A percentile compares a stretch with the other conserved stretches of the same genome.
Evolutionary conservation across 1,140 invertebrate species (phyloP).

Genomic region (Drosophila azteca): DNA sequence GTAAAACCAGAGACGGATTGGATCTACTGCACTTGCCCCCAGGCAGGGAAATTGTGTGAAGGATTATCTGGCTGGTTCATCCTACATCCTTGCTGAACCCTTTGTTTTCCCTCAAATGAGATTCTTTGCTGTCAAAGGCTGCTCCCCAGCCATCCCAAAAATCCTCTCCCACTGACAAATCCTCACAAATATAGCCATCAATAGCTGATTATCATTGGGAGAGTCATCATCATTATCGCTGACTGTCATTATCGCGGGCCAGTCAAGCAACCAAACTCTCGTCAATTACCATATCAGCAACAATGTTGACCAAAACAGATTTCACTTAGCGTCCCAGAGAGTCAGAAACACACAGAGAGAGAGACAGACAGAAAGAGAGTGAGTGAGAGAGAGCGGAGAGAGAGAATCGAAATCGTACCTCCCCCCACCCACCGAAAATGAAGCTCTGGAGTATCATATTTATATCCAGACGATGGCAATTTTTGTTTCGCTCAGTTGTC

Average conservation of each 20-base stretch:
- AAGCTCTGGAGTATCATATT: constrained; percentile 43
- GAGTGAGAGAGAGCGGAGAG: constrained; percentile 29
- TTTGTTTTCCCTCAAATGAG: too few relatives aligned
- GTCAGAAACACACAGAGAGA: constrained; percentile 5
- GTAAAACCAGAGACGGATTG: constrained; percentile 30
- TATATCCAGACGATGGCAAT: constrained; percentile 41
- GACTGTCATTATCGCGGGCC: constrained; percentile 23
- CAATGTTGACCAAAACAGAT: constrained; percentile 60
- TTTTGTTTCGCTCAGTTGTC: constrained; percentile 65
- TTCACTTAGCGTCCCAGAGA: constrained; percentile 41
- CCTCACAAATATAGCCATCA: constrained; percentile 24
- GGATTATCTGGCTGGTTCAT: too few relatives aligned
- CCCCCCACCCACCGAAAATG: constrained; percentile 3
- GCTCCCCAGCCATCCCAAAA: too few relatives aligned
- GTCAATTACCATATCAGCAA: constrained; percentile 68
- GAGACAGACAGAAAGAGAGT: constrained; percentile 18
- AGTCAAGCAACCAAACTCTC: constrained; percentile 14
- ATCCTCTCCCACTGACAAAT: constrained; percentile 20
- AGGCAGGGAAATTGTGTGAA: too few relatives aligned
- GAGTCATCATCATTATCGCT: constrained; percentile 28
- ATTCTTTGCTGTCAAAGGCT: too few relatives aligned
- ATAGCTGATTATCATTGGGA: constrained; percentile 38
- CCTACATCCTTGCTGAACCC: too few relatives aligned
- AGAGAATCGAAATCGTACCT: constrained; percentile 25
- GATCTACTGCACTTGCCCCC: background rate